These are phyloP conservation scores for Laodelphax striatellus DNA, from an alignment of 1,140 invertebrate genomes.

Conservation along the genomic window DNA sequence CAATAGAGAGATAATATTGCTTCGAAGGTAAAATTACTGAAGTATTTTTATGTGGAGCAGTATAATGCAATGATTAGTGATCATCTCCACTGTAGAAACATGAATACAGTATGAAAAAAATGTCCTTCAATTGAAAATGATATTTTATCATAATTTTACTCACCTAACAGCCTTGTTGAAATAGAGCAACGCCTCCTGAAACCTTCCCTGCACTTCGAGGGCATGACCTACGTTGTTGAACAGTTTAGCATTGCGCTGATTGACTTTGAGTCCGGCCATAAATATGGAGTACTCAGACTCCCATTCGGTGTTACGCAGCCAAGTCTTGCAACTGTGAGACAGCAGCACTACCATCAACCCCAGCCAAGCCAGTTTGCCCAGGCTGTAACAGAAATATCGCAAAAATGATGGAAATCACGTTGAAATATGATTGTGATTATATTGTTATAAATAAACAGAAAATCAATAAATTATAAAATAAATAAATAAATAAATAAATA, in stretches of 20 bases:
- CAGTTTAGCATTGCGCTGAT: constrained; percentile 85
- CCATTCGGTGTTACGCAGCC: constrained; percentile 83
- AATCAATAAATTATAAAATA: background rate
- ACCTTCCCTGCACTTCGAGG: constrained; percentile 72
- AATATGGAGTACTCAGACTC: constrained; percentile 86
- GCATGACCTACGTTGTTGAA: constrained; percentile 97
- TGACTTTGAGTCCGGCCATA: constrained; percentile 81
- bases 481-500: no score
- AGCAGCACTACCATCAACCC: constrained; percentile 53
- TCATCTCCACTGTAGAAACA: no score
- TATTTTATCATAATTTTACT: constrained; percentile 2
- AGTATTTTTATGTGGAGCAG: no score
- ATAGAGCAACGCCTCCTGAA: constrained; percentile 76
- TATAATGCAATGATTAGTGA: no score
- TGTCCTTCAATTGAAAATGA: background rate
- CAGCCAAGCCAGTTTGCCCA: constrained; percentile 35
- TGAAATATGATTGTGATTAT: no score
- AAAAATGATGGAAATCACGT: no score
- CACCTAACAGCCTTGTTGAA: constrained; percentile 79
- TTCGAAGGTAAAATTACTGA: no score
- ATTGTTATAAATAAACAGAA: no score
- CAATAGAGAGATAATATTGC: no score
- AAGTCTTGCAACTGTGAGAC: constrained; percentile 69
- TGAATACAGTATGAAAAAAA: background rate
- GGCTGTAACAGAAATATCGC: constrained; percentile 12